Base-by-base conservation (phyloP, 2,113 vertebrate genomes). In the Azemiops feae region DNA sequence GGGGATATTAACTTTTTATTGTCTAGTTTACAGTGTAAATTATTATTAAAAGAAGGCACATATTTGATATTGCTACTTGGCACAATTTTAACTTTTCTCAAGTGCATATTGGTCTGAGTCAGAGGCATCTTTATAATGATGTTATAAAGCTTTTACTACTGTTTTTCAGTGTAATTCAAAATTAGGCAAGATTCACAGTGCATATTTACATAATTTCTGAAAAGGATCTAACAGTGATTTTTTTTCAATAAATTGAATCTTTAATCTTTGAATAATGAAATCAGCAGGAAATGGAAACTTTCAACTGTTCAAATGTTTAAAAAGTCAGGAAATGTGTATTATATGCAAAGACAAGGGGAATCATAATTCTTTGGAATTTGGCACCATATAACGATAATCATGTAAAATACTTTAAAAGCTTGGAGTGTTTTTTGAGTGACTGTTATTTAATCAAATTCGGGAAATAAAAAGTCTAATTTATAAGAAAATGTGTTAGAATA, bases 291-390 rank as follows among this genome's bases (percentile, higher is more conserved):
- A 47, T 81, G 0, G 88, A 2, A 39, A 92, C 87, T 39, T 88
- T 45, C 0, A 47, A 91, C 87, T 87, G n/a, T 9, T 91, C 55
- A 91, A 52, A 93, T 89, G 81, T n/a, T 94, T 94, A 90, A 52
- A 74, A 93, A 95, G 93, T 43, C 53, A 47, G 53, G 47, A 88
- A 91, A 81, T 89, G 27, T 58, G 64, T 89, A 25, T 89, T 85
- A 81, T 85, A 89, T 87, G 50, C 27, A 52, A 90, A 81, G 91
- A 22, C 52, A 74, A 91, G 34, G 60, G 4, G 89, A n/a, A 92
- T 47, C 22, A 50, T 22, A 30, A 20, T 22, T 2, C 55, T 94
- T 20, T 92, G n/a, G 91, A 88, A 0, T 88, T 89, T 90, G 27
- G 86, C 60, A 25, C n/a, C 47, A 53, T 91, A 22, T 57, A 18